Evolutionary conservation across 2,113 vertebrate species (phyloP).

Genomic region (Cyphomyrus discorhynchus): DNA sequence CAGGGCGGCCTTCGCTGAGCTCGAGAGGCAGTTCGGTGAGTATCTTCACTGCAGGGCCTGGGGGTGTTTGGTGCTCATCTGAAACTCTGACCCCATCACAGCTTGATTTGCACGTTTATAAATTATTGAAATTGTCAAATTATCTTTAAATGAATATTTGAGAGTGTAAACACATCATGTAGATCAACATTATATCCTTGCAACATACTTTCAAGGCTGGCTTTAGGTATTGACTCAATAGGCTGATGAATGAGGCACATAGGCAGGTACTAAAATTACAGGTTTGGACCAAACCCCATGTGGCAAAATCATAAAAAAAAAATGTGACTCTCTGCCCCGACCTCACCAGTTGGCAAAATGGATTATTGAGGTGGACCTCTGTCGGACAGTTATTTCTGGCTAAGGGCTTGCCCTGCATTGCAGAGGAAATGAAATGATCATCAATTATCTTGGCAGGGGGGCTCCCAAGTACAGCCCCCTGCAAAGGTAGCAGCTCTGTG

Average conservation of each 20-base stretch:
- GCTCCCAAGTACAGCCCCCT: not conserved
- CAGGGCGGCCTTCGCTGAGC: slow-evolving; percentile 46
- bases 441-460: not conserved
- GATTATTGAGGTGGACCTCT: not conserved
- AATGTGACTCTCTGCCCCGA: not conserved
- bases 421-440: not conserved
- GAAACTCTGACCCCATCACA: not conserved
- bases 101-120: not conserved
- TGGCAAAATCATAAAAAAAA: not conserved
- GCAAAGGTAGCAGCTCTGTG: not conserved
- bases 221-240: not conserved
- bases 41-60: not conserved
- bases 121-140: not conserved
- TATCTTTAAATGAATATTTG: not conserved
- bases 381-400: not conserved
- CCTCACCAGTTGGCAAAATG: not conserved
- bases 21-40: slow-evolving; percentile 66
- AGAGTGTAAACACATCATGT: not conserved
- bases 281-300: not conserved
- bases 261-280: not conserved
- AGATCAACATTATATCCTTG: not conserved
- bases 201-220: slow-evolving; percentile 34
- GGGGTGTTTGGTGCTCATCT: not conserved
- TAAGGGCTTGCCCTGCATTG: not conserved
- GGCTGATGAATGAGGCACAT: not conserved